Conservation (phyloP, 2,113 vertebrate genomes). For the Falcunculus frontatus region DNA sequence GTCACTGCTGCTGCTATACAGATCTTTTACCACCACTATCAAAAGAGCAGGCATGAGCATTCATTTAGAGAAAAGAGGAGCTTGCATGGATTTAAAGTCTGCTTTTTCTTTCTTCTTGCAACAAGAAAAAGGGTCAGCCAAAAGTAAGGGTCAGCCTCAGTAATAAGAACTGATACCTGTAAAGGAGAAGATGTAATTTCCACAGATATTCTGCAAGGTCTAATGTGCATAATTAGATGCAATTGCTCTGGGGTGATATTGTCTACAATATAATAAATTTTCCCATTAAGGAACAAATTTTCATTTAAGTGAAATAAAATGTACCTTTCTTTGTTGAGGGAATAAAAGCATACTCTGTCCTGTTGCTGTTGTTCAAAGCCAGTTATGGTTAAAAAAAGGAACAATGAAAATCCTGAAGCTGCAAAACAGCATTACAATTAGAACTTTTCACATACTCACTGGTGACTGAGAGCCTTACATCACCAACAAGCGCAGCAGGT, state of each 20-base stretch:
- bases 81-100: not conserved
- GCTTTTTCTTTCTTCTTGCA: not conserved
- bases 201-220: not conserved
- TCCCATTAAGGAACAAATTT: constrained; percentile 45
- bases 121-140: not conserved
- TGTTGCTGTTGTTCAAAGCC: not conserved
- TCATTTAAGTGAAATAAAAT: constrained; percentile 31
- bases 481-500: not conserved
- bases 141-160: not conserved
- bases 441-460: not conserved
- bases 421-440: not conserved
- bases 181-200: not conserved
- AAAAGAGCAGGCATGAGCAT: not conserved
- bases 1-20: not conserved
- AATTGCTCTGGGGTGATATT: not conserved
- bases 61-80: not conserved
- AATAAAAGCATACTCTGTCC: not conserved
- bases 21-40: not conserved
- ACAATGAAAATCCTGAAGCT: not conserved
- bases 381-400: not conserved
- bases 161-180: not conserved
- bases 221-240: not conserved
- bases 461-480: not conserved
- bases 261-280: constrained; percentile 23
- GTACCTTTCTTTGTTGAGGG: constrained; percentile 1